Evolutionary conservation across 2,888 invertebrate species (phyloP).

Genomic region (Acleris cristana): DNA sequence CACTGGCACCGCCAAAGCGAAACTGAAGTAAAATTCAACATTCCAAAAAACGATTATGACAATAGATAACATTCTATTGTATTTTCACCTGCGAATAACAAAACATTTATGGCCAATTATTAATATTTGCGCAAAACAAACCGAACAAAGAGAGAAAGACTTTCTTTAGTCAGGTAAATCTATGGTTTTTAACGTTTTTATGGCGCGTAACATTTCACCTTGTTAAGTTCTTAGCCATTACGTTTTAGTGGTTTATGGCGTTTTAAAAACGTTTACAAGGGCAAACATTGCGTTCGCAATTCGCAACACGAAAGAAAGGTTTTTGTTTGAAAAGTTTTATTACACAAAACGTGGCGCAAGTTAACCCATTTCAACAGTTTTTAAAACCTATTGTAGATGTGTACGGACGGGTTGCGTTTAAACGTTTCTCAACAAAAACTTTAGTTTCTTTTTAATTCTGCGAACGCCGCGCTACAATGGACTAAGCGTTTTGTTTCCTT

Average conservation of each 20-base stretch:
- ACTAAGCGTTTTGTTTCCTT: slow-evolving; percentile 71
- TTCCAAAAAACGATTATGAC: slow-evolving; percentile 10
- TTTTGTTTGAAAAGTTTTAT: slow-evolving; percentile 42
- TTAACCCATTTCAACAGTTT: slow-evolving; percentile 68
- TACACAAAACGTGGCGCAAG: slow-evolving; percentile 49
- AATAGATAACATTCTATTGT: slow-evolving; percentile 39
- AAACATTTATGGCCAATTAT: slow-evolving; percentile 61
- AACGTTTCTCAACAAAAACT: slow-evolving; percentile 61
- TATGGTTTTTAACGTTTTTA: slow-evolving; percentile 68
- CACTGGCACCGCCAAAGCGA: neutral
- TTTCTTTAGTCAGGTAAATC: slow-evolving; percentile 78
- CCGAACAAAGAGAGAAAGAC: slow-evolving; percentile 73
- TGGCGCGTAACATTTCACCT: slow-evolving; percentile 71
- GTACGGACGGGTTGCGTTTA: slow-evolving; percentile 78
- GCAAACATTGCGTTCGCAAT: slow-evolving; percentile 75
- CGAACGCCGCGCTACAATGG: slow-evolving; percentile 78
- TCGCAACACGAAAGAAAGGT: slow-evolving; percentile 51
- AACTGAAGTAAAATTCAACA: slow-evolving; percentile 18
- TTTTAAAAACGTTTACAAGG: slow-evolving; percentile 77
- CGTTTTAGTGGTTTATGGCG: slow-evolving; percentile 80
- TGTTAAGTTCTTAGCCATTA: slow-evolving; percentile 67
- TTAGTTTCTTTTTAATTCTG: slow-evolving; percentile 68
- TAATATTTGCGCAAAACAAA: slow-evolving; percentile 62
- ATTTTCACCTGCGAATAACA: slow-evolving; percentile 66
- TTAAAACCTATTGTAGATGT: slow-evolving; percentile 63